Base-by-base conservation (phyloP, 2,888 invertebrate genomes). In the Bruchidius siliquastri region DNA sequence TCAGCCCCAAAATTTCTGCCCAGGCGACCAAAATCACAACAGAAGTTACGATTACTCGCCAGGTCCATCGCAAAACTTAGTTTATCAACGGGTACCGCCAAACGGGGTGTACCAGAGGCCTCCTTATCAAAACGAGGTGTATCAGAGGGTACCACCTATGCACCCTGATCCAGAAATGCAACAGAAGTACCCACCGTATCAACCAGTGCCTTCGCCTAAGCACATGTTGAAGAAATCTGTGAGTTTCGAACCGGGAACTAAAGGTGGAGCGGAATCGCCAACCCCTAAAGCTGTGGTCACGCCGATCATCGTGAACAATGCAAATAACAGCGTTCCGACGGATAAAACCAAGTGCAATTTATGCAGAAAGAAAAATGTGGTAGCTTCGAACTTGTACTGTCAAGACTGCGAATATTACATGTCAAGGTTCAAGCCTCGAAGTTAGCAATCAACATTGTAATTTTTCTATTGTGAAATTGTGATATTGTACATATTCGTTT, bases 321-420 rank as follows among this genome's bases (percentile, higher is more conserved):
- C 85, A 71, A 83, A 83, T 77, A 83, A 83, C 76, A 84, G 82
- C 78, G 81, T 85, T 69, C 83, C 81, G 70, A 82, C 79, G 30
- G 89, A 92, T 80, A 91, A 92, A 74, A 88, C 90, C 13, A 92
- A 92, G 75, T 97, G 97, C 85, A 93, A 94, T 86, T 88, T 97
- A 80, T 97, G 97, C 86, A 90, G 95, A 74, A 96, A 96, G 85
- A 94, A 95, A 83, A 90, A 92, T 77, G 92, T 96, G 21, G 90
- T 89, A 71, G 90, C 93, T 20, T 93, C 95, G 20, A 92, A 93
- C 66, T 90, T 92, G 80, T 97, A 96, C 84, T 97, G 97, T 86
- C 90, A 92, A 71, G 96, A 97, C 87, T 97, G 97, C 87, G 95
- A 96, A 84, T 96, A 94, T 87, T 97, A 97, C 84, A 93, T 97